A percentile compares a stretch with the other conserved stretches of the same genome.
phyloP scores from a whole-genome alignment of 2,888 invertebrate species.

The Phaedon cochleariae region DNA sequence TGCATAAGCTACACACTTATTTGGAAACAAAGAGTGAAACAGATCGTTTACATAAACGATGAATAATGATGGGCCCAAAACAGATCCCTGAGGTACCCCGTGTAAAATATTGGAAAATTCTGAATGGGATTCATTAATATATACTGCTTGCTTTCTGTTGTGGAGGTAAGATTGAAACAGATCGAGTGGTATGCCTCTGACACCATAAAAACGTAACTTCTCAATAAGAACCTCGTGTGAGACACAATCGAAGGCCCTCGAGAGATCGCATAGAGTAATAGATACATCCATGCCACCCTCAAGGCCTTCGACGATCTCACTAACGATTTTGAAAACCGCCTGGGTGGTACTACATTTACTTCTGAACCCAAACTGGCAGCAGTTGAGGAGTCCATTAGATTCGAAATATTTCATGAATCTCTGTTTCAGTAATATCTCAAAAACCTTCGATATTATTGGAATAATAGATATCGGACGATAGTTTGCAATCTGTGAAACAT shows the following conservation, averaged over 20 bases:
- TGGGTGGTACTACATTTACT: not conserved
- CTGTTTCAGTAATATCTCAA: not conserved
- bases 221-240: not conserved
- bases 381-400: not conserved
- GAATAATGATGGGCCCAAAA: not conserved
- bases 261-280: slow-evolving; percentile 17
- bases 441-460: not conserved
- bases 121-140: not conserved
- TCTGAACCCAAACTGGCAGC: slow-evolving; percentile 12
- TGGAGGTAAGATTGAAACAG: not conserved
- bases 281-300: slow-evolving; percentile 6
- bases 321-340: slow-evolving; percentile 8
- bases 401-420: slow-evolving; percentile 10
- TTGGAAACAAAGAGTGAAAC: no score
- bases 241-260: slow-evolving; percentile 16
- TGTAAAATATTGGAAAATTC: not conserved
- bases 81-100: not conserved
- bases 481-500: not conserved
- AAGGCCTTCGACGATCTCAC: slow-evolving; percentile 3
- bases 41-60: not conserved
- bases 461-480: not conserved
- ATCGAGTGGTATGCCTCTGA: not conserved
- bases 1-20: no score
- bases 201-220: not conserved
- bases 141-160: slow-evolving; percentile 1